phyloP scores from a whole-genome alignment of 2,797 vertebrate genomes.

The Myripristis jacobus region DNA sequence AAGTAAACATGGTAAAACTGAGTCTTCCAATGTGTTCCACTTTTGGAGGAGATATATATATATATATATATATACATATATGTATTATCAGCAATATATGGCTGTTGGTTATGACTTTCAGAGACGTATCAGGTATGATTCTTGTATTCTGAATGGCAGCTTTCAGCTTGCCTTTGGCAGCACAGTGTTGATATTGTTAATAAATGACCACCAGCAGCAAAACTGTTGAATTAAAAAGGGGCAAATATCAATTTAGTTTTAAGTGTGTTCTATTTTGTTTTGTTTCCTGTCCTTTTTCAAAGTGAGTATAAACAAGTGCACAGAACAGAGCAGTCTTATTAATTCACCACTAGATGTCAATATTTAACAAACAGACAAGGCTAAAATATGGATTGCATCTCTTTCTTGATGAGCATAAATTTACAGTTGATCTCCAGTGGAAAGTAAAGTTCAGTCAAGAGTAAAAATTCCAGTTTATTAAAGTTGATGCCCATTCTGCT shows the following conservation, averaged over 20 bases:
- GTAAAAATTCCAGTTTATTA: too few relatives aligned
- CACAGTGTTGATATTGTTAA: slow-evolving; percentile 62
- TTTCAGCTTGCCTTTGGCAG: slow-evolving; percentile 57
- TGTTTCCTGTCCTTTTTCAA: background rate
- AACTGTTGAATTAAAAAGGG: slow-evolving; percentile 59
- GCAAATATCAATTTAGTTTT: slow-evolving; percentile 43
- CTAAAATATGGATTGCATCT: background rate
- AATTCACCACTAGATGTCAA: slow-evolving; percentile 42
- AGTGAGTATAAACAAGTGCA: background rate
- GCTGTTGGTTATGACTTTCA: slow-evolving; percentile 49
- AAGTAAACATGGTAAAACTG: slow-evolving; percentile 13
- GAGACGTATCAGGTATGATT: slow-evolving; percentile 58
- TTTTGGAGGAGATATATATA: slow-evolving; percentile 5
- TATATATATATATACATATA: background rate
- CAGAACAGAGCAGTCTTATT: background rate
- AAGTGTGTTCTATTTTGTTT: slow-evolving; percentile 30
- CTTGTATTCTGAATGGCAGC: slow-evolving; percentile 60
- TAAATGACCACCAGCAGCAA: slow-evolving; percentile 70
- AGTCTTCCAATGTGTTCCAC: slow-evolving; percentile 56
- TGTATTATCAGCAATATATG: slow-evolving; percentile 47
- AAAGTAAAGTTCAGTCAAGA: too few relatives aligned
- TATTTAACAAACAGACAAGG: background rate
- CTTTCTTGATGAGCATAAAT: background rate
- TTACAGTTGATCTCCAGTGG: too few relatives aligned
- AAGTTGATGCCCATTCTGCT: too few relatives aligned